phyloP scores from a whole-genome alignment of 1,140 invertebrate species.

The Paraescarpia echinospica region DNA sequence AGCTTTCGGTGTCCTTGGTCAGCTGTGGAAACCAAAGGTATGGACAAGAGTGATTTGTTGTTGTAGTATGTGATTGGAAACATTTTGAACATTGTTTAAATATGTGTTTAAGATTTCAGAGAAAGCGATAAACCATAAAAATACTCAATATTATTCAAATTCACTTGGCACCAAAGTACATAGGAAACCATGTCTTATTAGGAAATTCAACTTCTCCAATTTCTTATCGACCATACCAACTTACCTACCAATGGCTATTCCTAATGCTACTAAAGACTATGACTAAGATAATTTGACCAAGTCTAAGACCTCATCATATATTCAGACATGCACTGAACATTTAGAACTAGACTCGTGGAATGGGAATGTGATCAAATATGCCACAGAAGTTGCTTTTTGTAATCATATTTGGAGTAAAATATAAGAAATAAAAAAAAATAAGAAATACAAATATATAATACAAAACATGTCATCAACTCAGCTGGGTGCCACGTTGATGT shows the following conservation, averaged over 20 bases:
- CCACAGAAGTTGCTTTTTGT: neutral
- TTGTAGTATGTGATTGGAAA: neutral
- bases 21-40: conserved; percentile 10
- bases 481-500: neutral
- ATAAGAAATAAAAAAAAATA: neutral
- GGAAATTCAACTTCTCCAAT: too few species aligned
- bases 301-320: too few species aligned
- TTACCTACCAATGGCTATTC: too few species aligned
- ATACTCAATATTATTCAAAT: neutral
- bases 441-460: neutral
- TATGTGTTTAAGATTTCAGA: neutral
- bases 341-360: too few species aligned
- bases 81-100: too few species aligned
- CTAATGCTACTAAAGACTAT: too few species aligned
- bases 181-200: too few species aligned
- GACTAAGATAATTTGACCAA: too few species aligned
- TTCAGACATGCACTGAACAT: too few species aligned
- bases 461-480: neutral
- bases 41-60: neutral
- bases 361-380: too few species aligned
- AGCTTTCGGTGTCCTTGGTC: neutral
- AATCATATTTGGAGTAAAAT: neutral
- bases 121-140: neutral
- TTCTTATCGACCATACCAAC: too few species aligned
- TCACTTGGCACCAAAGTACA: neutral